Evolutionary conservation across 30 jellyfish, hydroid and myxozoan genomes (phyloP), one percentile per base, ranked within the genome.

Genomic region (Pelagia noctiluca): DNA sequence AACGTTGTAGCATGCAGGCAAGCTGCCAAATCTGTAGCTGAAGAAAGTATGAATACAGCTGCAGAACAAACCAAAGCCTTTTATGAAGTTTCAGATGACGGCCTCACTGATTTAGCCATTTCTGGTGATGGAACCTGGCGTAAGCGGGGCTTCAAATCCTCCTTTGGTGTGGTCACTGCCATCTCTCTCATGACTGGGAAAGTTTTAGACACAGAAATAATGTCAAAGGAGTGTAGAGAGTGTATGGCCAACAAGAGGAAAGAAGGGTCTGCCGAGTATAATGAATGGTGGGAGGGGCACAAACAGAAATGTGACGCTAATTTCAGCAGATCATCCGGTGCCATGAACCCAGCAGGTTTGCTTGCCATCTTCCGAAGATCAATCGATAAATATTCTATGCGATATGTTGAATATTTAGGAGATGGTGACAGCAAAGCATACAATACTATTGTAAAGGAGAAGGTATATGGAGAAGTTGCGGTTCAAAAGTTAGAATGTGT

Each of bases 391-490:
- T 46, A 24, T 63, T 63, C 21, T 63, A 63, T 46, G 77, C 19
- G 77, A 63, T 63, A 50, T n/a, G n/a, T n/a, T n/a, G n/a, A n/a
- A n/a, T n/a, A n/a, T n/a, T n/a, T n/a, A n/a, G n/a, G n/a, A n/a
- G n/a, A n/a, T n/a, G n/a, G 77, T 24, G 77, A 63, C 50, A 63
- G 77, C 48, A 63, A 63, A 30, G 53, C 77, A 3, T 25, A 63
- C 50, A 25, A 28, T 12, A n/a, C n/a, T n/a, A n/a, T n/a, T n/a
- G n/a, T n/a, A n/a, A n/a, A n/a, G n/a, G n/a, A n/a, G n/a, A n/a
- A n/a, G n/a, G n/a, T n/a, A n/a, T n/a, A n/a, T n/a, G n/a, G n/a
- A n/a, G n/a, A n/a, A n/a, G n/a, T n/a, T n/a, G n/a, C n/a, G n/a
- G n/a, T n/a, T n/a, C n/a, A n/a, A n/a, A n/a, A n/a, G n/a, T n/a